A percentile compares a stretch with the other conserved stretches of the same genome.
Evolutionary conservation across 2,797 vertebrate species (phyloP).

Genomic region (Jordanella pulchra): DNA sequence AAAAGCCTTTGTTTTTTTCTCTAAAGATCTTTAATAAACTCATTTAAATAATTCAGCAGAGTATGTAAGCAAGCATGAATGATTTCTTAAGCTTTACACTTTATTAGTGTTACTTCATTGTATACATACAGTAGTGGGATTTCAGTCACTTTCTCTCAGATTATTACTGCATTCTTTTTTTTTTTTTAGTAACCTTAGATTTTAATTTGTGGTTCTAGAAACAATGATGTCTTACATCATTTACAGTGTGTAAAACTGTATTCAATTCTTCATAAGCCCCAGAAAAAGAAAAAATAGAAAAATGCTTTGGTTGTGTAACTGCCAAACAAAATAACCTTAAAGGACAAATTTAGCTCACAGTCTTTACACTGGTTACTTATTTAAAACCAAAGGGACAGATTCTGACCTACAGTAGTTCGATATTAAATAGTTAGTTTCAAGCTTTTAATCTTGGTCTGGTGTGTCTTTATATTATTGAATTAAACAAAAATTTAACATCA

Average conservation of each 20-base stretch:
- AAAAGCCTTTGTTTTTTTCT: not conserved
- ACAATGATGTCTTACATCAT: not conserved
- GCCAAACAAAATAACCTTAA: not conserved
- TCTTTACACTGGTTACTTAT: not conserved
- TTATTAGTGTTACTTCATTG: not conserved
- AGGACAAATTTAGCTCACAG: not conserved
- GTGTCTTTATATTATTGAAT: conserved; percentile 20
- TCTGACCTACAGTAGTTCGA: not conserved
- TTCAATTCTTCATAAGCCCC: not conserved
- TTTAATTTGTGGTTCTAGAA: not conserved
- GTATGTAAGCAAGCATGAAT: too few relatives aligned
- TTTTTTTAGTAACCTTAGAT: not conserved
- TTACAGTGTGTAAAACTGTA: not conserved
- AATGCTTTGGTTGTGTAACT: not conserved
- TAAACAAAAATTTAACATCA: conserved; percentile 7
- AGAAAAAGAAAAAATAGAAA: not conserved
- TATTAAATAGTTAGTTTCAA: not conserved
- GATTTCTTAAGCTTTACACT: not conserved
- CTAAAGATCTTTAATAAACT: not conserved
- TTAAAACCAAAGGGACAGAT: not conserved
- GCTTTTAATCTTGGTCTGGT: not conserved
- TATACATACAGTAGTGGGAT: not conserved
- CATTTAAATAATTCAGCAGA: too few relatives aligned
- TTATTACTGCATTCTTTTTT: not conserved
- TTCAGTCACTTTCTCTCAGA: not conserved